Base-by-base conservation (phyloP, 1,140 invertebrate species). In the Monomorium pharaonis region DNA sequence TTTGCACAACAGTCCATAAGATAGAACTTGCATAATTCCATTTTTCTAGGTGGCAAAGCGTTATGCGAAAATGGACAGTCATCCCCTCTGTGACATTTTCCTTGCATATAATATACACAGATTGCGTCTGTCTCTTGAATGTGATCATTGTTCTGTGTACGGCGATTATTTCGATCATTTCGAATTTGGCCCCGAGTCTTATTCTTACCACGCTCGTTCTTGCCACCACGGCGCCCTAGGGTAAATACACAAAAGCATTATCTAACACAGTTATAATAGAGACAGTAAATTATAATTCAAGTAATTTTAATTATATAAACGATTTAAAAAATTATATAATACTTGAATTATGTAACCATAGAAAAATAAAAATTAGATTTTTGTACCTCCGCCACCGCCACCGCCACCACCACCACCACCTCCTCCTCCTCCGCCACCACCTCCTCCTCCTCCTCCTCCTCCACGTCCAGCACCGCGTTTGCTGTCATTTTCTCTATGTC, bases 21-120 rank as follows among this genome's bases (percentile, higher is more conserved):
- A 95, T 99, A 99, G 95, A 99, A 99, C 95, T 99, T 99, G 94
- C 99, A 99, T 0, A 99, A 94, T 94, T 99, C 99, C 96, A 98
- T 96, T 95, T 99, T 99, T 80, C 98, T 96, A 1, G 97, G 97
- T 47, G 97, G 97, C 65, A 97, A 95, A 74, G 96, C 96, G 90
- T 98, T 97, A 94, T 99, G 98, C n/a, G 97, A 98, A 94, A 97
- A 99, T 10, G 96, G 96, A 95, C 98, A 98, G 60, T 97, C 97
- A 72, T 97, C 96, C 77, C 98, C 97, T 95, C 95, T 90, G 92
- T 97, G 97, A 95, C 98, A 98, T 95, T 98, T 98, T 77, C 98
- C 98, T 95, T 98, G 98, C 96, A 98, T 97, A 91, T 96, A 98
- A 95, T 98, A 98, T 76, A 97, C 96, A 92, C 98, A 98, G 76